Evolutionary conservation across 2,888 invertebrate genomes (phyloP).

Genomic region (Dasypolia templi): DNA sequence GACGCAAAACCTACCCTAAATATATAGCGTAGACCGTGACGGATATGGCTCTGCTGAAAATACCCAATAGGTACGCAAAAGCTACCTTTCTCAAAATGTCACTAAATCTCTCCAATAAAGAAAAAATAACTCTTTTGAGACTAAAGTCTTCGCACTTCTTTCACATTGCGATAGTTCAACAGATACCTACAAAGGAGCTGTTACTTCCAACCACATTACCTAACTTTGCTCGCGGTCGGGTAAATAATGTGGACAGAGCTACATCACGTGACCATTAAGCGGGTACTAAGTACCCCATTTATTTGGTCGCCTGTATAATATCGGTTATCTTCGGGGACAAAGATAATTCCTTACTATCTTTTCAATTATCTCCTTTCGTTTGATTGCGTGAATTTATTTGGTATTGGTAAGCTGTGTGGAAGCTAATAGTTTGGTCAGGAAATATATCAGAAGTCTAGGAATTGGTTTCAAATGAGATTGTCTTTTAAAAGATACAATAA

Average conservation of each 20-base stretch:
- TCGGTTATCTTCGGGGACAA: slow-evolving; percentile 55
- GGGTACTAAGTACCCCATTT: slow-evolving; percentile 66
- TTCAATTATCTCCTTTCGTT: slow-evolving; percentile 80
- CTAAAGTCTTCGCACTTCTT: slow-evolving; percentile 12
- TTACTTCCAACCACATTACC: slow-evolving; percentile 51
- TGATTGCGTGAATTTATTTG: slow-evolving; percentile 74
- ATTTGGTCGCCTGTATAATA: slow-evolving; percentile 64
- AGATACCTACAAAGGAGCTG: slow-evolving; percentile 48
- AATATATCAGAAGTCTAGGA: slow-evolving; percentile 17
- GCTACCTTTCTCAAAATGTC: slow-evolving; percentile 17
- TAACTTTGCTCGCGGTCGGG: slow-evolving; percentile 48
- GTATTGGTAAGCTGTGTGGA: slow-evolving; percentile 48
- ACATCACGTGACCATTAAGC: slow-evolving; percentile 65
- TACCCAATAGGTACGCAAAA: slow-evolving; percentile 8
- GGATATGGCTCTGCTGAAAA: slow-evolving; percentile 4
- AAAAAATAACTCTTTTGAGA: slow-evolving; percentile 32
- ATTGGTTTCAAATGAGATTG: neutral
- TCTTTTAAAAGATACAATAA: neutral
- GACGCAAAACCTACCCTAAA: slow-evolving; percentile 31
- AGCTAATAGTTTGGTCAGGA: slow-evolving; percentile 34
- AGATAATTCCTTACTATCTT: slow-evolving; percentile 77
- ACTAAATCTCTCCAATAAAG: slow-evolving; percentile 2
- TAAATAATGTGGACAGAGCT: slow-evolving; percentile 58
- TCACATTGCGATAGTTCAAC: slow-evolving; percentile 41
- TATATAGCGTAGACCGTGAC: slow-evolving; percentile 28